These are phyloP conservation scores for Acrossocheilus fasciatus DNA, from an alignment of 2,797 vertebrate genomes.

Conservation along the genomic window DNA sequence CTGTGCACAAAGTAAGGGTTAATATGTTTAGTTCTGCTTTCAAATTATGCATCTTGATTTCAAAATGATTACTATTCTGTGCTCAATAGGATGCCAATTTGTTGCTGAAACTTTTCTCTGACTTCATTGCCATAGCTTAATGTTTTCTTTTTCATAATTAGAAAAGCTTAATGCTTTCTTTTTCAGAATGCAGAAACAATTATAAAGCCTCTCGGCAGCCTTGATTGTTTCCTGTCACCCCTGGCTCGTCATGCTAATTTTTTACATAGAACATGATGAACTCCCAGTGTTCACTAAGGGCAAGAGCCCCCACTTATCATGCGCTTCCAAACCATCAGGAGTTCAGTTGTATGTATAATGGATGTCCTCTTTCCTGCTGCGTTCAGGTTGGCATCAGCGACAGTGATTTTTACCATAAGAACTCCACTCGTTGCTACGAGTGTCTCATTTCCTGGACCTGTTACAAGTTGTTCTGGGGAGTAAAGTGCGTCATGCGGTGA, in stretches of 20 bases:
- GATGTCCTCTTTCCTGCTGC: conserved; percentile 59
- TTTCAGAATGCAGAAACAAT: conserved; percentile 72
- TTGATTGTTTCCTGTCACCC: conserved; percentile 73
- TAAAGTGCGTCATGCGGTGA: not conserved
- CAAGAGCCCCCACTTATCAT: conserved; percentile 65
- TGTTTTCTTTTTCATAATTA: conserved; percentile 63
- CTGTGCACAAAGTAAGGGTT: conserved; percentile 57
- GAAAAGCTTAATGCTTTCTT: conserved; percentile 34
- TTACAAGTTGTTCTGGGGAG: conserved; percentile 11
- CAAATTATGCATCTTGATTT: conserved; percentile 43
- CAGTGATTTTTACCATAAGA: conserved; percentile 16
- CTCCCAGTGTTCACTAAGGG: conserved; percentile 69
- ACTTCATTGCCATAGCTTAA: conserved; percentile 67
- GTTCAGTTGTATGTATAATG: conserved; percentile 68
- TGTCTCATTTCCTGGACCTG: conserved; percentile 29
- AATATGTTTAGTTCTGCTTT: conserved; percentile 46
- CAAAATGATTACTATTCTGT: conserved; percentile 57
- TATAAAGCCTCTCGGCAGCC: conserved; percentile 69
- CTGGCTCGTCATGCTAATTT: conserved; percentile 66
- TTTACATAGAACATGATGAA: conserved; percentile 72
- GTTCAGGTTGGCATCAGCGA: not conserved
- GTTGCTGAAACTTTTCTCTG: conserved; percentile 68
- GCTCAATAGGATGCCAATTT: conserved; percentile 69
- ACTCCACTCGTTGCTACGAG: conserved; percentile 16
- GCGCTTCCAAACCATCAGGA: conserved; percentile 68